A percentile compares a stretch with the other conserved stretches of the same genome.
These are phyloP conservation scores for Candidula unifasciata DNA, from an alignment of 2,888 invertebrate species.

Conservation along the genomic window DNA sequence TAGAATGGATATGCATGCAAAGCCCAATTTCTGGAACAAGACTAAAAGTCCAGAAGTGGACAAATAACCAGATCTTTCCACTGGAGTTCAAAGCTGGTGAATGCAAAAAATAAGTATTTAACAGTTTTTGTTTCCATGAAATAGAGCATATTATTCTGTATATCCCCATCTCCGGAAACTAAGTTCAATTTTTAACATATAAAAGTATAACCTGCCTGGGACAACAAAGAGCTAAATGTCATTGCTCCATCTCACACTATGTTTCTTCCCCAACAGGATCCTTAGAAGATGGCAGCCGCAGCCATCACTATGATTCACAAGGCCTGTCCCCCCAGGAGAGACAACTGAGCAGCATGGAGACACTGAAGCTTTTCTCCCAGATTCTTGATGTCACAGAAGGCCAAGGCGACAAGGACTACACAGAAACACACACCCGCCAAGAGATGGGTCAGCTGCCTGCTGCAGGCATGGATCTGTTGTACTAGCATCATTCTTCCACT, in stretches of 20 bases:
- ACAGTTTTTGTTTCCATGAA: too few relatives aligned
- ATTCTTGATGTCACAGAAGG: slow-evolving; percentile 75
- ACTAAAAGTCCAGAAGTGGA: too few relatives aligned
- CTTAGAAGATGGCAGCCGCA: slow-evolving; percentile 41
- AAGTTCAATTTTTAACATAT: too few relatives aligned
- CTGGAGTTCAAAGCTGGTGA: too few relatives aligned
- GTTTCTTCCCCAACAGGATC: slow-evolving; percentile 24
- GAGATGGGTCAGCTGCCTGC: slow-evolving; percentile 53
- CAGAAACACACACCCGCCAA: slow-evolving; percentile 61
- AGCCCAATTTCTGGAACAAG: too few relatives aligned
- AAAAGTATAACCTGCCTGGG: background rate
- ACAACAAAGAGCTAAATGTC: background rate
- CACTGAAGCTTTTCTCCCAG: slow-evolving; percentile 75
- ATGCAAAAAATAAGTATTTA: too few relatives aligned
- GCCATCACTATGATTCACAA: slow-evolving; percentile 1
- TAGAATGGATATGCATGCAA: too few relatives aligned
- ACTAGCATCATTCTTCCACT: slow-evolving; percentile 46
- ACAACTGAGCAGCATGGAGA: slow-evolving; percentile 72
- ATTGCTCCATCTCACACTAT: background rate
- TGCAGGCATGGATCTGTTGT: slow-evolving; percentile 62
- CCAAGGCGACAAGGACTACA: slow-evolving; percentile 67
- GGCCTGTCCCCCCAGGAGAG: slow-evolving; percentile 52
- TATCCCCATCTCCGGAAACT: too few relatives aligned
- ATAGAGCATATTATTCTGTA: too few relatives aligned
- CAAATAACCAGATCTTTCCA: too few relatives aligned